These are phyloP conservation scores for Chelonus formosanus DNA, from an alignment of 2,888 invertebrate species.

Conservation along the genomic window DNA sequence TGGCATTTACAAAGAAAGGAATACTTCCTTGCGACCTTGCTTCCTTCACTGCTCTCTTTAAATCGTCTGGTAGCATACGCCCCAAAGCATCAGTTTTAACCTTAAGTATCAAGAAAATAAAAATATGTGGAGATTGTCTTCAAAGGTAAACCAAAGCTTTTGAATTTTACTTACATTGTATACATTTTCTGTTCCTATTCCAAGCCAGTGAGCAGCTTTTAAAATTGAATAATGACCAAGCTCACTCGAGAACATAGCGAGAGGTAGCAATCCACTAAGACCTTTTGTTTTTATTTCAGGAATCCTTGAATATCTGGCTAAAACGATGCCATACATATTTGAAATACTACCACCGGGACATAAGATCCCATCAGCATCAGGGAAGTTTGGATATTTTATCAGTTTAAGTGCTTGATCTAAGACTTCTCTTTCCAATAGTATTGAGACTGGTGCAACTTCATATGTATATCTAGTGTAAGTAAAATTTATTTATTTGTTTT, in stretches of 20 bases:
- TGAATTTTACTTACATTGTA: constrained; percentile 48
- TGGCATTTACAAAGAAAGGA: constrained; percentile 79
- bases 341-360: constrained; percentile 82
- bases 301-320: constrained; percentile 75
- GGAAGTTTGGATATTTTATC: constrained; percentile 69
- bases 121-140: neutral
- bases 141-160: neutral
- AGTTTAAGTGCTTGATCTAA: constrained; percentile 70
- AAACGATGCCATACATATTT: constrained; percentile 79
- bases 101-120: constrained; percentile 9
- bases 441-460: constrained; percentile 84
- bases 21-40: constrained; percentile 66
- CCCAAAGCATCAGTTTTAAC: constrained; percentile 76
- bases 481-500: too few species aligned
- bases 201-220: constrained; percentile 84
- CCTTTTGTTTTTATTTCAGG: constrained; percentile 78
- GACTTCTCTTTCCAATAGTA: constrained; percentile 76
- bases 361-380: constrained; percentile 79
- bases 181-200: constrained; percentile 81
- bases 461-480: constrained; percentile 74
- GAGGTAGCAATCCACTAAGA: constrained; percentile 70
- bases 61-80: constrained; percentile 72
- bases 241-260: constrained; percentile 80
- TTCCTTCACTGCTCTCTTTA: constrained; percentile 70
- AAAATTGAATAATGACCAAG: constrained; percentile 85